Conservation (phyloP, 2,888 invertebrate species). For the Apamea crenata region DNA sequence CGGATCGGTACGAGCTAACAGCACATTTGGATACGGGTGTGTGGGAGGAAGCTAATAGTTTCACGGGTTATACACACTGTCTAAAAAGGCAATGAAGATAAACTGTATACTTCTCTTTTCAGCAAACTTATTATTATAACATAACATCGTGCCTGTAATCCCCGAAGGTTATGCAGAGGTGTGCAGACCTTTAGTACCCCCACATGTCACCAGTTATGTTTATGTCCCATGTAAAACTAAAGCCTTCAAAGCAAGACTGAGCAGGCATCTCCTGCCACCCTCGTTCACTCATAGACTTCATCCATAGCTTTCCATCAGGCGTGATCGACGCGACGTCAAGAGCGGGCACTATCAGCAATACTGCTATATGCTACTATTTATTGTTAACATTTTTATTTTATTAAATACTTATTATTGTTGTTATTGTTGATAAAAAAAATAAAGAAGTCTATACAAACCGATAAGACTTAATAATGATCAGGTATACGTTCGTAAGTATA, state of each 20-base stretch:
- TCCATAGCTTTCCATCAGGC: not conserved
- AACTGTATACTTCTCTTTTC: not conserved
- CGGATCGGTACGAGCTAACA: constrained; percentile 10
- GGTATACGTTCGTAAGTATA: too few relatives aligned
- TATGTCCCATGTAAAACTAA: not conserved
- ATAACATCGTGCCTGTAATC: not conserved
- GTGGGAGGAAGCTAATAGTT: constrained; percentile 5
- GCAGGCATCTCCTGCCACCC: not conserved
- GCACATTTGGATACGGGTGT: constrained; percentile 7
- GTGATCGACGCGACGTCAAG: not conserved
- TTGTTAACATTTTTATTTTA: too few relatives aligned
- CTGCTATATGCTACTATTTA: too few relatives aligned
- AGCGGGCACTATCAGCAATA: not conserved
- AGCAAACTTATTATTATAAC: not conserved
- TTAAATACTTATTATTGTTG: too few relatives aligned
- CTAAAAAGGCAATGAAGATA: not conserved
- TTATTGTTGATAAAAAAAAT: too few relatives aligned
- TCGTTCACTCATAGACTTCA: not conserved
- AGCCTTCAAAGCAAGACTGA: not conserved
- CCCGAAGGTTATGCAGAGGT: not conserved
- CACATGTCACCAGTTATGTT: not conserved
- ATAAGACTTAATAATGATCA: not conserved
- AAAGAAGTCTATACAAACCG: not conserved
- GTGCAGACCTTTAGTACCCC: not conserved
- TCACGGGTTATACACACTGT: constrained; percentile 1